Conservation (phyloP, 2,888 invertebrate species). For the Lochmaea crataegi region DNA sequence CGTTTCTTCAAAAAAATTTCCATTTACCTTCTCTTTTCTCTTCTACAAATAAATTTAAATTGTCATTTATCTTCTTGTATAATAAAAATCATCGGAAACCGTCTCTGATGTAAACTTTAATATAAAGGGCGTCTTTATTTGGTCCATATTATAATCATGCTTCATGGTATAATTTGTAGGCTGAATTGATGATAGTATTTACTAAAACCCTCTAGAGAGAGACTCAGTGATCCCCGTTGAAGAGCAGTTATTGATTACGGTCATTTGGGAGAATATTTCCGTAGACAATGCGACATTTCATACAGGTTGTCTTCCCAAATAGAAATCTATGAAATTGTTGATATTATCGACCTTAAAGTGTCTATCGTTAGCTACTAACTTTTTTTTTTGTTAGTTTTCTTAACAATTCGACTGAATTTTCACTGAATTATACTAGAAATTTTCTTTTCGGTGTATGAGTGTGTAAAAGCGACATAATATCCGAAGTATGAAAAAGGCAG, state of each 20-base stretch:
- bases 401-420: not conserved
- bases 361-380: too few species aligned
- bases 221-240: slow-evolving; percentile 44
- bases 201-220: slow-evolving; percentile 53
- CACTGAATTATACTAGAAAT: not conserved
- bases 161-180: slow-evolving; percentile 60
- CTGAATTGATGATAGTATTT: slow-evolving; percentile 60
- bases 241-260: slow-evolving; percentile 33
- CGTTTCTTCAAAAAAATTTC: too few species aligned
- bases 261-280: slow-evolving; percentile 17
- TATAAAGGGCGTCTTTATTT: slow-evolving; percentile 44
- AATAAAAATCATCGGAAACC: not conserved
- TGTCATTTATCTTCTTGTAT: not conserved
- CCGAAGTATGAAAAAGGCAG: slow-evolving; percentile 27
- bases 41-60: not conserved
- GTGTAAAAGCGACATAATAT: slow-evolving; percentile 23
- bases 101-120: slow-evolving; percentile 15
- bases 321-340: not conserved
- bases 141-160: slow-evolving; percentile 50
- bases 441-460: slow-evolving; percentile 5
- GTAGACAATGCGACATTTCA: not conserved
- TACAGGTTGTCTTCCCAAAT: not conserved
- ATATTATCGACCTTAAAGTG: too few species aligned
- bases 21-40: too few species aligned
- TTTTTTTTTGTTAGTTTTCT: not conserved